phyloP scores from a whole-genome alignment of 1,140 invertebrate species.

The Hylyphantes graminicola region DNA sequence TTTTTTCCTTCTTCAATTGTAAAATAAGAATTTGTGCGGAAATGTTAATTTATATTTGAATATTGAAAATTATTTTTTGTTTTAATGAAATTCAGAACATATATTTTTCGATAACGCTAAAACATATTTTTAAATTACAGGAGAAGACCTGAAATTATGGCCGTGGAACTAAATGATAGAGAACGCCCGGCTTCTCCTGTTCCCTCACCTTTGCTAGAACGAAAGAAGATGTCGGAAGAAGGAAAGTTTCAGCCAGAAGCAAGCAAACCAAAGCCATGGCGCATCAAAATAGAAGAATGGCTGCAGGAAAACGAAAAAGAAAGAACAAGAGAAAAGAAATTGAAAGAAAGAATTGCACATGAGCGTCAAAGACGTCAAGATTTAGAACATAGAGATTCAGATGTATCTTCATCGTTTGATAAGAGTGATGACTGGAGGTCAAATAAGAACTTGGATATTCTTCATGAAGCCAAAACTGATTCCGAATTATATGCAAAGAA shows the following conservation, averaged over 20 bases:
- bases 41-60: too few species aligned
- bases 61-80: too few species aligned
- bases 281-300: slow-evolving; percentile 91
- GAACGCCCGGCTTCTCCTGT: slow-evolving; percentile 80
- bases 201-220: slow-evolving; percentile 66
- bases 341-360: slow-evolving; percentile 50
- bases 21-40: too few species aligned
- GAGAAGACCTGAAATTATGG: slow-evolving; percentile 77
- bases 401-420: slow-evolving; percentile 39
- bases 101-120: too few species aligned
- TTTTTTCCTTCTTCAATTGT: too few species aligned
- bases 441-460: slow-evolving; percentile 73
- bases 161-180: slow-evolving; percentile 77
- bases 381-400: slow-evolving; percentile 45
- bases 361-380: slow-evolving; percentile 62
- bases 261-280: slow-evolving; percentile 74
- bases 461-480: slow-evolving; percentile 75
- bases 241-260: not conserved
- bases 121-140: slow-evolving; percentile 64
- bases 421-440: slow-evolving; percentile 77
- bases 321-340: slow-evolving; percentile 68
- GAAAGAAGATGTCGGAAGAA: slow-evolving; percentile 61
- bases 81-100: too few species aligned
- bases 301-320: slow-evolving; percentile 87
- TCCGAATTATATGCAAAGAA: slow-evolving; percentile 48